A percentile compares a stretch with the other conserved stretches of the same genome.
phyloP scores from a whole-genome alignment of 2,797 vertebrate genomes.

The Alosa sapidissima region DNA sequence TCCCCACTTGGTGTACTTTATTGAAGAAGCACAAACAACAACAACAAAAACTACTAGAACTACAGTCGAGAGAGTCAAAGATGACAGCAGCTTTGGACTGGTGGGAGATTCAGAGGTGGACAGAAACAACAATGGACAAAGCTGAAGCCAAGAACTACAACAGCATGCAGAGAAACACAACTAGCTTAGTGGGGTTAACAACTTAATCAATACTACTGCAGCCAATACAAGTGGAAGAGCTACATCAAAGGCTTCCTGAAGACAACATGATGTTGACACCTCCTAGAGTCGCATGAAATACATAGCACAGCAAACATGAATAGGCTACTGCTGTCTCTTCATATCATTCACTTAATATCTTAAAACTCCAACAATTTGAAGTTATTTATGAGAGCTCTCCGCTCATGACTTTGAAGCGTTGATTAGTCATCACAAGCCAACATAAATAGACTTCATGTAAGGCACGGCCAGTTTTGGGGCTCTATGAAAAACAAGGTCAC shows the following conservation, averaged over 20 bases:
- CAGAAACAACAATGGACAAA: background rate
- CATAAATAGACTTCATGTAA: background rate
- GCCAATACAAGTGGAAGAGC: background rate
- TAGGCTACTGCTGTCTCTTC: background rate
- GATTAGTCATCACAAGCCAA: background rate
- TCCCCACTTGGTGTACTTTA: conserved; percentile 48
- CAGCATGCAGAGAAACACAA: background rate
- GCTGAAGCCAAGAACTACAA: background rate
- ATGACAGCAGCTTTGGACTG: background rate
- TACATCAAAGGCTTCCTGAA: background rate
- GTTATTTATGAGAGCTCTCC: background rate
- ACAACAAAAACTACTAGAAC: background rate
- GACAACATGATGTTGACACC: background rate
- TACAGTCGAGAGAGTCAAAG: background rate
- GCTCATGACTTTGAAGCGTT: background rate
- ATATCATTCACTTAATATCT: background rate
- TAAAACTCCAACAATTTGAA: background rate
- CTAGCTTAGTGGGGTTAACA: background rate
- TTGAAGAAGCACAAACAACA: background rate
- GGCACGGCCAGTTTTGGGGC: background rate
- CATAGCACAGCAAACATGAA: background rate
- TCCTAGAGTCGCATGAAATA: background rate
- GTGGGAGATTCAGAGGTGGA: background rate
- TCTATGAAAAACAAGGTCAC: background rate
- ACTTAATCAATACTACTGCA: background rate